A percentile compares a stretch with the other conserved stretches of the same genome.
Conservation (phyloP, 2,888 invertebrate genomes). For the Folsomia manolachei region DNA sequence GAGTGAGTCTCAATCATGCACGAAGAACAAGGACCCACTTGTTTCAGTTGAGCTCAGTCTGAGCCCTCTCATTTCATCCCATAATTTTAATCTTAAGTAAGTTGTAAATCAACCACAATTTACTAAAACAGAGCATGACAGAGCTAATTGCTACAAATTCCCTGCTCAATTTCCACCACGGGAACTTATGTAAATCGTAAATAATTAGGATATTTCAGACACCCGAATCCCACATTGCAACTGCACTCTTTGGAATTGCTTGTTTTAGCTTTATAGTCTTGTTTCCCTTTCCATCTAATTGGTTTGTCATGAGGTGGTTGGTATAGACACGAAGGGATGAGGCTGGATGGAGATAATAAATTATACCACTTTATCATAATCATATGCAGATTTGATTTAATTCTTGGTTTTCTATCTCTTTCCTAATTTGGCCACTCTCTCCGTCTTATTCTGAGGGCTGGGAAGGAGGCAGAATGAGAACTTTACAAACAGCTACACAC, state of each 20-base stretch:
- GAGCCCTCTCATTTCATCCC: constrained; percentile 4
- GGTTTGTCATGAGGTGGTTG: not conserved
- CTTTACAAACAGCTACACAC: no score
- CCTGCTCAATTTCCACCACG: constrained; percentile 36
- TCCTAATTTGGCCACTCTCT: no score
- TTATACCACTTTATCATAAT: not conserved
- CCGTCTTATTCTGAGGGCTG: no score
- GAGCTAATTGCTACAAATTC: constrained; percentile 49
- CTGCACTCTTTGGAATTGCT: not conserved
- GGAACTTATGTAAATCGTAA: constrained; percentile 14
- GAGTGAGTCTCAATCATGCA: not conserved
- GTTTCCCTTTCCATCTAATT: not conserved
- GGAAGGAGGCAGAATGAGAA: no score
- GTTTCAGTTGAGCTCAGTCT: not conserved
- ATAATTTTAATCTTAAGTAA: constrained; percentile 19
- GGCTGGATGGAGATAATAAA: not conserved
- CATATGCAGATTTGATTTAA: constrained; percentile 10
- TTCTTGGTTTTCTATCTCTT: not conserved
- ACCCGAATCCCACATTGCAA: constrained; percentile 1
- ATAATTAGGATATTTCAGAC: constrained; percentile 14
- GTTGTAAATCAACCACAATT: constrained; percentile 49
- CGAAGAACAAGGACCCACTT: not conserved
- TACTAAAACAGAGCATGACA: constrained; percentile 49
- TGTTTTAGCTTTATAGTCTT: no score
- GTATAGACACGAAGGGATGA: not conserved